A percentile compares a stretch with the other conserved stretches of the same genome.
Conservation (phyloP, 2,797 vertebrate genomes). For the Sebastes variabilis region DNA sequence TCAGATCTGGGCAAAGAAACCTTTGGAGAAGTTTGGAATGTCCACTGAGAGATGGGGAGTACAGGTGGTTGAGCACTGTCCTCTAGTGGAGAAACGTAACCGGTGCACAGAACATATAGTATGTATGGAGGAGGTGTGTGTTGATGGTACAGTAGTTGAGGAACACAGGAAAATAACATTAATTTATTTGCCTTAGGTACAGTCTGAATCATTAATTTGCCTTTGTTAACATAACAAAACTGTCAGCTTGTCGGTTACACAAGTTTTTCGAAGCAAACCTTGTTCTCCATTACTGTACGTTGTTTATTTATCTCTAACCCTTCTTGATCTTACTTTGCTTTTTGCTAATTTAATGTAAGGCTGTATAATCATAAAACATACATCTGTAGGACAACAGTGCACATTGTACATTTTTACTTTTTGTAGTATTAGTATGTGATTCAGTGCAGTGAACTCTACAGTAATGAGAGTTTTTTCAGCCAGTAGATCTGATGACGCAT, state of each 20-base stretch:
- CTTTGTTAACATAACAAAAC: too few species aligned
- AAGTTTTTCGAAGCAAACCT: too few species aligned
- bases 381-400: too few species aligned
- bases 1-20: constrained; percentile 11
- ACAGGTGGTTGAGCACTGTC: constrained; percentile 17
- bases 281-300: too few species aligned
- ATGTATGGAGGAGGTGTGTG: neutral
- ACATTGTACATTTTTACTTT: too few species aligned
- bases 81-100: constrained; percentile 41
- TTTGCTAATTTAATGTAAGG: too few species aligned
- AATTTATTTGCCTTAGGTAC: too few species aligned
- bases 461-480: neutral
- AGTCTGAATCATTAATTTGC: too few species aligned
- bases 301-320: too few species aligned
- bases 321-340: too few species aligned
- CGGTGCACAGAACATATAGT: neutral
- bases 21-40: constrained; percentile 4
- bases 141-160: neutral
- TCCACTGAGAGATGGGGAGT: neutral
- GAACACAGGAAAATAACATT: neutral
- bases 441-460: neutral
- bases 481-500: neutral
- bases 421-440: neutral
- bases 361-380: too few species aligned
- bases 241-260: too few species aligned